Percentiles rank a stretch among this genome's conserved stretches.
Conservation (phyloP, 2,113 vertebrate species). For the Megalops atlanticus region DNA sequence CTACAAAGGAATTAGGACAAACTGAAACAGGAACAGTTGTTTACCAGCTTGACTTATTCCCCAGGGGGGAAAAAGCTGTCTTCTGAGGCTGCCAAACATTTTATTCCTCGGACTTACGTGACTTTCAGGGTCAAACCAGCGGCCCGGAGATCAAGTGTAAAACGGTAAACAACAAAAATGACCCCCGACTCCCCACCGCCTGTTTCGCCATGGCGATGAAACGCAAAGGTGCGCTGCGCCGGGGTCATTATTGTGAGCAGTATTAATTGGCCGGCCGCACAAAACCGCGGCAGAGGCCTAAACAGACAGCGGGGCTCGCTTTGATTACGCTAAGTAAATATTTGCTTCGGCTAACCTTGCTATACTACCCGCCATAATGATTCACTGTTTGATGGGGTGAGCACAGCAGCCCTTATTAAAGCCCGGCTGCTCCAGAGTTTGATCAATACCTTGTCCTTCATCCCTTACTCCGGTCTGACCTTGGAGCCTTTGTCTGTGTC, state of each 20-base stretch:
- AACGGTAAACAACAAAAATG: background rate
- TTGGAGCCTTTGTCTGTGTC: constrained; percentile 27
- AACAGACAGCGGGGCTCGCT: constrained; percentile 11
- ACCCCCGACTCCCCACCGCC: background rate
- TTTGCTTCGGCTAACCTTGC: constrained; percentile 16
- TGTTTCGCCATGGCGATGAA: background rate
- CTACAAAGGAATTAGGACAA: background rate
- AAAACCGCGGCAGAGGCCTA: background rate
- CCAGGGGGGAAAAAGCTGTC: background rate
- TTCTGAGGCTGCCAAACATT: background rate
- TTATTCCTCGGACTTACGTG: background rate
- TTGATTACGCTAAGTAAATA: constrained; percentile 34
- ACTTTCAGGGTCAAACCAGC: background rate
- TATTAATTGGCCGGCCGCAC: constrained; percentile 10
- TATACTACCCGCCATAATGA: constrained; percentile 13
- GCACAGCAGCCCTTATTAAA: constrained; percentile 3
- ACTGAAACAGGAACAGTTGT: background rate
- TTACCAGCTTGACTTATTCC: background rate
- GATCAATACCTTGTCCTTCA: constrained; percentile 36
- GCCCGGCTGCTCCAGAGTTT: constrained; percentile 16
- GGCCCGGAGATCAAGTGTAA: background rate
- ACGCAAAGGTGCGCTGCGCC: background rate
- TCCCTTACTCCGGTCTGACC: constrained; percentile 21
- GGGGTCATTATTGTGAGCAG: constrained; percentile 1
- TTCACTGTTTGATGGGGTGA: constrained; percentile 27